phyloP scores from a whole-genome alignment of 2,113 vertebrate genomes.

The Cyprinus carpio region DNA sequence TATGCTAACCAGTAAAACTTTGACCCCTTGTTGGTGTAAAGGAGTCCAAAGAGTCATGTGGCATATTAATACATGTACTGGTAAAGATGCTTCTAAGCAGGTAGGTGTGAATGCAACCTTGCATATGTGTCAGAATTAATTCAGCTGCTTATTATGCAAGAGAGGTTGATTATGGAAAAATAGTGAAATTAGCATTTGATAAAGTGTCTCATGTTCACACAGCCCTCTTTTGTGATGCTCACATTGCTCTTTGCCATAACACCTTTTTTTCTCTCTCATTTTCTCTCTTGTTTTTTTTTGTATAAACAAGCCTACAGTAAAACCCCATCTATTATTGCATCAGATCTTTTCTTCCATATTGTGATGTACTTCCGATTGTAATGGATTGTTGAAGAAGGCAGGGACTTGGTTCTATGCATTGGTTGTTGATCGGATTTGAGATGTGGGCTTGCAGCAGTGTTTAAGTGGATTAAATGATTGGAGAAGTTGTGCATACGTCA shows the following conservation, averaged over 20 bases:
- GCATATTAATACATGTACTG: neutral
- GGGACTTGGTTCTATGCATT: neutral
- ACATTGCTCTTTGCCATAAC: conserved; percentile 12
- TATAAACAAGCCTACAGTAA: neutral
- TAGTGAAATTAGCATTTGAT: conserved; percentile 41
- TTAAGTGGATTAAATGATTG: neutral
- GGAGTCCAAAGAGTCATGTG: conserved; percentile 3
- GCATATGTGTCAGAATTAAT: conserved; percentile 39
- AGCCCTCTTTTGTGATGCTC: conserved; percentile 8
- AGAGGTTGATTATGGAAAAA: conserved; percentile 43
- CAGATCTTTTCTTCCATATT: neutral
- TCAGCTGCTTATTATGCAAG: conserved; percentile 30
- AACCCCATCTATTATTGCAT: neutral
- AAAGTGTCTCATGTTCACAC: conserved; percentile 30
- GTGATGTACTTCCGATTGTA: neutral
- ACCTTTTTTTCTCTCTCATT: neutral
- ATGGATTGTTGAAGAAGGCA: neutral
- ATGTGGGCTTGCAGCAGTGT: neutral
- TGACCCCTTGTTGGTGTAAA: neutral
- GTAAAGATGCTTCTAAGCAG: conserved; percentile 5
- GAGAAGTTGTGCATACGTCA: neutral
- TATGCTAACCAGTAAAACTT: neutral
- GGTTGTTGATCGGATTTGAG: neutral
- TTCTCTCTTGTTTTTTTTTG: neutral
- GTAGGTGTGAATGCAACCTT: conserved; percentile 36